Conservation (phyloP, 92 coral and sea anemone genomes). For the Scolanthus callimorphus region DNA sequence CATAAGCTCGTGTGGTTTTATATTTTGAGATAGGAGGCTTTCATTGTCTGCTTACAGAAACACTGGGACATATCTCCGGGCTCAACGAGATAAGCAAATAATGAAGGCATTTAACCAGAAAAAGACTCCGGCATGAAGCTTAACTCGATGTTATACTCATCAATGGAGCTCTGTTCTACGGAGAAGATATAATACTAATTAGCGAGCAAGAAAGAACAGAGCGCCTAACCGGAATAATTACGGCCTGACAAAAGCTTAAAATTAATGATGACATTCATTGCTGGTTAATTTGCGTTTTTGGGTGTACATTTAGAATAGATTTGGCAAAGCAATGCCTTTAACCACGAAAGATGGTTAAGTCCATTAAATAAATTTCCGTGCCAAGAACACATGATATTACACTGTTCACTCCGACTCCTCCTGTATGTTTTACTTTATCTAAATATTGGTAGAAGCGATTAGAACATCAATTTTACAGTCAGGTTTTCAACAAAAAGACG, state of each 20-base stretch:
- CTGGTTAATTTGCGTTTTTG: conserved; percentile 72
- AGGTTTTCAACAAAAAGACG: conserved; percentile 23
- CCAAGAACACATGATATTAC: conserved; percentile 38
- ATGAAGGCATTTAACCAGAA: conserved; percentile 15
- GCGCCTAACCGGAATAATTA: conserved; percentile 41
- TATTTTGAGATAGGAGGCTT: conserved; percentile 6
- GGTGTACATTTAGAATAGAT: conserved; percentile 55
- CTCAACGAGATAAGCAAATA: conserved; percentile 32
- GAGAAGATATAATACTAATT: conserved; percentile 40
- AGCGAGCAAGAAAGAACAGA: conserved; percentile 27
- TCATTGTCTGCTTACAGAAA: conserved; percentile 7
- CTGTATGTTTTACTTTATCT: conserved; percentile 26
- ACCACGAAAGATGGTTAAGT: conserved; percentile 39
- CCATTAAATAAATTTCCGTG: conserved; percentile 53
- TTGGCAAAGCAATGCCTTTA: conserved; percentile 36
- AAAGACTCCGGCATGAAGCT: conserved; percentile 12
- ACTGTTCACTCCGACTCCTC: conserved; percentile 17
- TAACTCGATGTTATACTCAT: conserved; percentile 12
- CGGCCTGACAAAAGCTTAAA: conserved; percentile 55
- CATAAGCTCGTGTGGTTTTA: conserved; percentile 7
- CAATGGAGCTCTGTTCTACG: conserved; percentile 8
- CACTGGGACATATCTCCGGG: neutral
- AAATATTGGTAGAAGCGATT: conserved; percentile 38
- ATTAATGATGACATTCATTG: conserved; percentile 59
- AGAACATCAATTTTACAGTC: conserved; percentile 28